These are phyloP conservation scores for Laterallus jamaicensis DNA, from an alignment of 2,113 vertebrate species.

Conservation along the genomic window DNA sequence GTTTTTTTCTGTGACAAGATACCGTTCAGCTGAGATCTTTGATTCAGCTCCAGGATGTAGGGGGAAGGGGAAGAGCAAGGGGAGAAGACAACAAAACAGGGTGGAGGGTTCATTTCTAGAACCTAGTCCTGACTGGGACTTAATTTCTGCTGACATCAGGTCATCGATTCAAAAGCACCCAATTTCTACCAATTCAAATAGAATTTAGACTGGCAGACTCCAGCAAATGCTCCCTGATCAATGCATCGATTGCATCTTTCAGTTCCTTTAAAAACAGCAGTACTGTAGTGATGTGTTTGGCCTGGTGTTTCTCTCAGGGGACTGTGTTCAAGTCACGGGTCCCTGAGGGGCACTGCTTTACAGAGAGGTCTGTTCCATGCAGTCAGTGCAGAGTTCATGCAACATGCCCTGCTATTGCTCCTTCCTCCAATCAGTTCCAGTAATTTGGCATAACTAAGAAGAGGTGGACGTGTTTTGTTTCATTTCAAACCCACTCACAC, in stretches of 20 bases:
- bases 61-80: neutral
- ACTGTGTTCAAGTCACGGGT: neutral
- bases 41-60: neutral
- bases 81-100: neutral
- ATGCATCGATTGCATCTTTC: neutral
- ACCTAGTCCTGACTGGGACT: neutral
- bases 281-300: neutral
- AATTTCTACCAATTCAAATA: neutral
- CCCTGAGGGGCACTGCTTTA: neutral
- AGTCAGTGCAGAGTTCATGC: neutral
- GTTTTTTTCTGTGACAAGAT: neutral
- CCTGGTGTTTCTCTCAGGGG: neutral
- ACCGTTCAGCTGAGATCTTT: neutral
- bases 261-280: neutral
- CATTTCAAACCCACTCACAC: slow-evolving; percentile 50
- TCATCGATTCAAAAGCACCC: neutral
- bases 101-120: neutral
- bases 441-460: slow-evolving; percentile 14
- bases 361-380: neutral
- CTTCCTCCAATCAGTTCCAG: slow-evolving; percentile 18
- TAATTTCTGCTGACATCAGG: neutral
- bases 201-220: neutral
- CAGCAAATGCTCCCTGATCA: neutral
- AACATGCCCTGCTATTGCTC: neutral
- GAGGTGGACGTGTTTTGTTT: slow-evolving; percentile 53